These are phyloP conservation scores for Sebastolobus altivelis DNA, from an alignment of 2,797 vertebrate species.

Conservation along the genomic window DNA sequence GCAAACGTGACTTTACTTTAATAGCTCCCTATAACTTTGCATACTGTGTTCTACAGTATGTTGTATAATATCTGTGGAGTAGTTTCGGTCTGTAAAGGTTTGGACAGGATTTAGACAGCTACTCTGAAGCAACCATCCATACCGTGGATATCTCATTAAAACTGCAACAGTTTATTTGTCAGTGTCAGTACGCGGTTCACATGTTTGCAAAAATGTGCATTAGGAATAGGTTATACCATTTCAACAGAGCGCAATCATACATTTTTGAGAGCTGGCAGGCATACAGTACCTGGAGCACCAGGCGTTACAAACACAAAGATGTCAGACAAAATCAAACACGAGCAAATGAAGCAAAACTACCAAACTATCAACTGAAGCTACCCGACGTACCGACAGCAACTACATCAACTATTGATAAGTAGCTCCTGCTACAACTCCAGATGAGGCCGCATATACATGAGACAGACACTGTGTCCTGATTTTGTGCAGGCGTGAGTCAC, in stretches of 20 bases:
- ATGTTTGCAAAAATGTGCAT: slow-evolving; percentile 11
- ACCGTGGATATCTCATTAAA: slow-evolving; percentile 20
- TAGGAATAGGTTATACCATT: not conserved
- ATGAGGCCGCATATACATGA: slow-evolving; percentile 16
- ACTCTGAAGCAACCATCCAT: not conserved
- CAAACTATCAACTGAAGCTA: not conserved
- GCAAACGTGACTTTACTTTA: not conserved
- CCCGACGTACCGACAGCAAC: not conserved
- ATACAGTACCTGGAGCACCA: not conserved
- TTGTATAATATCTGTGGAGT: not conserved
- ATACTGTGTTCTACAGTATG: not conserved
- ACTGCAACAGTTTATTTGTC: slow-evolving; percentile 8
- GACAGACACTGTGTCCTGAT: not conserved
- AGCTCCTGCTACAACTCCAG: not conserved
- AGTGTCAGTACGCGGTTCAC: not conserved
- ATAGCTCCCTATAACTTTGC: not conserved
- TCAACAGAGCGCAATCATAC: not conserved
- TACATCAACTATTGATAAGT: slow-evolving; percentile 18
- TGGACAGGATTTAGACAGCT: slow-evolving; percentile 6
- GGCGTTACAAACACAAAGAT: not conserved
- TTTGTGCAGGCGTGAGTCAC: slow-evolving; percentile 20
- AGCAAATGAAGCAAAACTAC: not conserved
- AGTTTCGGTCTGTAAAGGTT: not conserved
- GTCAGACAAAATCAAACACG: not conserved
- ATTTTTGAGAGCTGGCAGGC: not conserved